Base-by-base conservation (phyloP, 2,888 invertebrate species). In the Campoplex capitator region DNA sequence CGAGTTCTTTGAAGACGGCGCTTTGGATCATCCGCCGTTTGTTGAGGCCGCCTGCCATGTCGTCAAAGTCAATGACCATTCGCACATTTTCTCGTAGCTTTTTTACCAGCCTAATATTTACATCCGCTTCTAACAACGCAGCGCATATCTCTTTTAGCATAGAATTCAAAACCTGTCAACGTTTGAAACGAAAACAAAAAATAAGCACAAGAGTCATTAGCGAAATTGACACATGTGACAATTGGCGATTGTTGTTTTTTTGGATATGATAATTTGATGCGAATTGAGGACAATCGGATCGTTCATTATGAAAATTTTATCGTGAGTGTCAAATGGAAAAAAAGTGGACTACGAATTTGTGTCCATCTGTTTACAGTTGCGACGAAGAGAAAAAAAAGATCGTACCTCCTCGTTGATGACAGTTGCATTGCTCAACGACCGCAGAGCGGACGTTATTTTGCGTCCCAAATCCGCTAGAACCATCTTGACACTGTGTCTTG, bases 391-490 rank as follows among this genome's bases (percentile, higher is more conserved):
- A 81, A 83, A 83, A 42, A 71, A 85, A 86, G 18, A 6, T 91
- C 94, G 95, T 95, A 98, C 98, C 96, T 99, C 99, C 95, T 99
- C 99, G 96, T 99, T 99, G 92, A 99, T 99, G 89, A 99, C 97
- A 73, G 99, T 99, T 87, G 99, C 99, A 96, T 98, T 98, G 95
- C 99, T 99, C 90, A 99, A 96, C 80, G 99, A 99, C 95, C 99
- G 98, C 95, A 99, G 96, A 89, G 99, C 99, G 95, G 98, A 98
- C 93, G 99, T 99, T 94, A 99, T 99, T 96, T 99, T 99, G 94
- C 99, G 97, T 94, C 99, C 99, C 95, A 99, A 97, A 96, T 99
- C 99, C 93, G 99, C 99, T 96, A 99, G 98, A 95, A 99, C 99
- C 99, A 99, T 99, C 94, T 96, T 97, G 94, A 78, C 56, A 42